phyloP scores from a whole-genome alignment of 2,797 vertebrate species.

The Mionectes olivaceus region DNA sequence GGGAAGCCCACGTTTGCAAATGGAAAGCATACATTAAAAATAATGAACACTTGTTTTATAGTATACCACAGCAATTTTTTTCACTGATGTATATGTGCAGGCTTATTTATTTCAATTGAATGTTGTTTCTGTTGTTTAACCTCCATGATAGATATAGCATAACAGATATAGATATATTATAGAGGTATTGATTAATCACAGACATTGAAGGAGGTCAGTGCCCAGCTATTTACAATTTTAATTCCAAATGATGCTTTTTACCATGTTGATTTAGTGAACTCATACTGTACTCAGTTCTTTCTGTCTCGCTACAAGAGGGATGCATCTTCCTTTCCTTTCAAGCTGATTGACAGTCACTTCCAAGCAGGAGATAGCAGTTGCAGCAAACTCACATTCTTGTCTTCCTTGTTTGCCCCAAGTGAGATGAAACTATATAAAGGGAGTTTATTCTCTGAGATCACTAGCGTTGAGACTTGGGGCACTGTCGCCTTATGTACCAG shows the following conservation, averaged over 20 bases:
- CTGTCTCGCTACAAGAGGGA: not conserved
- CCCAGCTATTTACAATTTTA: not conserved
- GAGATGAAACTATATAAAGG: constrained; percentile 26
- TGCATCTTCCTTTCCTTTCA: constrained; percentile 23
- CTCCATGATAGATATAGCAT: not conserved
- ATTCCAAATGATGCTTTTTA: not conserved
- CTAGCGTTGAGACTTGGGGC: not conserved
- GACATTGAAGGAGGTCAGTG: not conserved
- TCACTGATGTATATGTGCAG: not conserved
- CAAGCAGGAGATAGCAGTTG: constrained; percentile 10
- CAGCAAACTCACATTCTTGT: not conserved
- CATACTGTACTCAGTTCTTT: not conserved
- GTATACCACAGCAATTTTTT: not conserved
- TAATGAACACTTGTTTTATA: constrained; percentile 26
- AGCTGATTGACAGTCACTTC: constrained; percentile 43
- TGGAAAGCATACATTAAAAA: constrained; percentile 42
- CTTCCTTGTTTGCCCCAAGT: constrained; percentile 24
- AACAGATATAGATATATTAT: not conserved
- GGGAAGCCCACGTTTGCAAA: not conserved
- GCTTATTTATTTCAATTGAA: not conserved
- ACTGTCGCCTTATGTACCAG: not conserved
- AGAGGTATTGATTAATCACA: not conserved
- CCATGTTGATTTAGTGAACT: not conserved
- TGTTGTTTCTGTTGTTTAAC: not conserved
- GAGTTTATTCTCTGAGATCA: not conserved